Base-by-base conservation (phyloP, 2,888 invertebrate genomes). In the Lycocerus yunnanus region DNA sequence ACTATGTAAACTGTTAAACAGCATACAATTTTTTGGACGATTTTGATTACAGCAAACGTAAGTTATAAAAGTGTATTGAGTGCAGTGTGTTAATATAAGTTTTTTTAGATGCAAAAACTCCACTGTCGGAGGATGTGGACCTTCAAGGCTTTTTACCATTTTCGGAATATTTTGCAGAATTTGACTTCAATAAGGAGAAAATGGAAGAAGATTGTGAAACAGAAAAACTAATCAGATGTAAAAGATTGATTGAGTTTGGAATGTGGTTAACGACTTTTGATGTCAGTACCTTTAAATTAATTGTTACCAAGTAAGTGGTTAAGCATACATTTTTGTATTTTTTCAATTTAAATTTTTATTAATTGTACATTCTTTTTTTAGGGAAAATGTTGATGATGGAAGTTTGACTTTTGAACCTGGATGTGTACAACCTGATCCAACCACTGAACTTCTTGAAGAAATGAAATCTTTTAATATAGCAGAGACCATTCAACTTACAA, bases 71-170 rank as follows among this genome's bases (percentile, higher is more conserved):
- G 14, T 24, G 24, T 66, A 20, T n/a, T 5, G 5, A 6, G 14
- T 10, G 14, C 1, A 11, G n/a, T n/a, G n/a, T 14, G 6, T 21
- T 21, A 21, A 66, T 15, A 14, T 15, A 24, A n/a, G 2, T 14
- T 15, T 68, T 0, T 85, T 70, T 83, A 93, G 93, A 91, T 85
- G 87, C 87, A 58, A 89, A 90, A 77, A 89, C 91, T 63, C 94
- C 95, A 3, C 87, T 96, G 69, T 92, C 93, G 0, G 95, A 95
- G 86, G 95, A 96, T 86, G 91, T 91, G 81, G 93, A 94, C 85
- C 86, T 96, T 69, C 92, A 94, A 83, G 95, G 95, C 15, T 96
- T 95, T 87, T 86, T 93, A 77, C 95, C 94, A 0, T 87, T 95
- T 59, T 91, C 91, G 81, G 88, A 88, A 66, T 89, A 89, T 67